phyloP scores from a whole-genome alignment of 2,797 vertebrate species.

The Sebastiscus albofasciatus region DNA sequence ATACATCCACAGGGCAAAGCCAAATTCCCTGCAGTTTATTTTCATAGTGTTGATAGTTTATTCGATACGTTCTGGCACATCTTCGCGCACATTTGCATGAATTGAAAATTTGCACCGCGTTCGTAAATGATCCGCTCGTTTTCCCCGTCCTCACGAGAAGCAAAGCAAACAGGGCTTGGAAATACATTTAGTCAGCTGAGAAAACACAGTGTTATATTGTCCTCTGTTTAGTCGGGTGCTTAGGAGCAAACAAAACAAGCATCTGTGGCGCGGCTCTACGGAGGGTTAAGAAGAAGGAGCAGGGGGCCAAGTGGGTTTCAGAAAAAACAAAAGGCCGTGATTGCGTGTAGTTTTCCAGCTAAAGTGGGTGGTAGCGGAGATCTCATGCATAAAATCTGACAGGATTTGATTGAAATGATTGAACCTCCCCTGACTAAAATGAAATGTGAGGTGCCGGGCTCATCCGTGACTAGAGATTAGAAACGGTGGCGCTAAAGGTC shows the following conservation, averaged over 20 bases:
- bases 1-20: not conserved
- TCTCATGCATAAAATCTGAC: constrained; percentile 58
- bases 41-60: not conserved
- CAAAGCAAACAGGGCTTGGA: constrained; percentile 52
- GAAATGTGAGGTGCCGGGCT: constrained; percentile 36
- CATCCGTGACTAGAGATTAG: constrained; percentile 56
- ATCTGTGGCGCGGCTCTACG: constrained; percentile 58
- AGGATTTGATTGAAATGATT: constrained; percentile 12
- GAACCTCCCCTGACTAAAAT: constrained; percentile 26
- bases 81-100: not conserved
- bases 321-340: constrained; percentile 60
- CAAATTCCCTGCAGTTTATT: constrained; percentile 9
- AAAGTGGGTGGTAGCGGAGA: not conserved
- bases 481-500: constrained; percentile 29
- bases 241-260: constrained; percentile 71
- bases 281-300: constrained; percentile 60
- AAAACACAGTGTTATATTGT: constrained; percentile 64
- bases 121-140: constrained; percentile 4
- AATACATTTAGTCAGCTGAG: constrained; percentile 68
- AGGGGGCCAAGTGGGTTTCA: constrained; percentile 61
- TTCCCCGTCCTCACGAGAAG: not conserved
- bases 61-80: constrained; percentile 3
- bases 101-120: not conserved
- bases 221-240: constrained; percentile 61
- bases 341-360: constrained; percentile 53